Conservation (phyloP, 2,888 invertebrate species). For the Cyclophora punctaria region DNA sequence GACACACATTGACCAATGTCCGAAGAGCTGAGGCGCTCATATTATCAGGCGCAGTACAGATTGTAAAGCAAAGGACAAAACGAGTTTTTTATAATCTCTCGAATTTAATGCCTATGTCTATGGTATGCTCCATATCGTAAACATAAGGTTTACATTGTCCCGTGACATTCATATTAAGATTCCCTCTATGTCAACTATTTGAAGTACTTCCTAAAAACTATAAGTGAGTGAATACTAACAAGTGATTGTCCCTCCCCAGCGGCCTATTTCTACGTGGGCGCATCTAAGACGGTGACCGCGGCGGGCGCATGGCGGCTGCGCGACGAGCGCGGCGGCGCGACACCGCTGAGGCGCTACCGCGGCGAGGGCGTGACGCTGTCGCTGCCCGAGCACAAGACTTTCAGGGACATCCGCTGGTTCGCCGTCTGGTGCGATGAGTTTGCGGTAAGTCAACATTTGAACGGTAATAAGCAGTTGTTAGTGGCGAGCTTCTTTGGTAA, state of each 20-base stretch:
- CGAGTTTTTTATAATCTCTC: too few species aligned
- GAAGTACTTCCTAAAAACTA: too few species aligned
- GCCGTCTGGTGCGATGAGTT: slow-evolving; percentile 95
- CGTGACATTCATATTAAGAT: too few species aligned
- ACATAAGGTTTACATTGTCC: too few species aligned
- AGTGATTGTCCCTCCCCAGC: slow-evolving; percentile 69
- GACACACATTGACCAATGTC: too few species aligned
- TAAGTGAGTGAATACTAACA: background rate
- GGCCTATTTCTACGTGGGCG: slow-evolving; percentile 93
- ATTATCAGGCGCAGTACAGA: too few species aligned
- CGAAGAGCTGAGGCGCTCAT: too few species aligned
- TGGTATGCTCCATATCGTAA: too few species aligned
- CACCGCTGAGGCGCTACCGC: slow-evolving; percentile 85
- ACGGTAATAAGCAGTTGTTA: background rate
- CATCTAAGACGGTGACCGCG: slow-evolving; percentile 78
- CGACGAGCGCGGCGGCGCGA: slow-evolving; percentile 88
- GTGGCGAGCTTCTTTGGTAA: too few species aligned
- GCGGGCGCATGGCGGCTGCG: slow-evolving; percentile 79
- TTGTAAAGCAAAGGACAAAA: too few species aligned
- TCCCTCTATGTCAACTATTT: too few species aligned
- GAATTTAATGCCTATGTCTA: too few species aligned
- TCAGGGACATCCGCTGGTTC: slow-evolving; percentile 90
- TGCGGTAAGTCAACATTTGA: slow-evolving; percentile 77
- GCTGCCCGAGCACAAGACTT: slow-evolving; percentile 89
- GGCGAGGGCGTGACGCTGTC: slow-evolving; percentile 89